These are phyloP conservation scores for Mamestra configurata DNA, from an alignment of 1,140 invertebrate species.

Conservation along the genomic window DNA sequence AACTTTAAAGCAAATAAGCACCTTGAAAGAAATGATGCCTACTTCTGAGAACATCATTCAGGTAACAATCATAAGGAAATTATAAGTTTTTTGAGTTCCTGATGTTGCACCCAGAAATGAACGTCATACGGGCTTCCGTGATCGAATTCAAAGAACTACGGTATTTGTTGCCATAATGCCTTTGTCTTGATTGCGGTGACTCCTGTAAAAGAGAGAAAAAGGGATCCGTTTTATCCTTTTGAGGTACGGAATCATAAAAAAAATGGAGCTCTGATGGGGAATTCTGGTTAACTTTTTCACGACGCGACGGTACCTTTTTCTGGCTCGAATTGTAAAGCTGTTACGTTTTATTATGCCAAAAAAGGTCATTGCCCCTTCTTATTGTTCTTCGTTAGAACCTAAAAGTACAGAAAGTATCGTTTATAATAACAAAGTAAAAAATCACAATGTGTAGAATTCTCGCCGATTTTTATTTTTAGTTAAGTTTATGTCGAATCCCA, in stretches of 20 bases:
- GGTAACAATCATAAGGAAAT: constrained; percentile 17
- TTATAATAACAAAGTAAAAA: no score
- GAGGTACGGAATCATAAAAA: no score
- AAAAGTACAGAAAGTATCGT: no score
- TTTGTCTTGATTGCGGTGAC: neutral
- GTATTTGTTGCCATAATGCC: neutral
- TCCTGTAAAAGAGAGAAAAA: neutral
- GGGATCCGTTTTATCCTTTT: no score
- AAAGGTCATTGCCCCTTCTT: no score
- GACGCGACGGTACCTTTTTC: no score
- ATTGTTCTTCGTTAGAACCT: no score
- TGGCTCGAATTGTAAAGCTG: no score
- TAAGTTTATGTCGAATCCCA: no score
- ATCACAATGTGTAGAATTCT: no score
- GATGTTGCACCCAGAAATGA: neutral
- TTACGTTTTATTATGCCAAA: no score
- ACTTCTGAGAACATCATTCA: constrained; percentile 15
- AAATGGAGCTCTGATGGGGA: neutral
- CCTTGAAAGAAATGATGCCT: neutral
- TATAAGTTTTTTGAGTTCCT: neutral
- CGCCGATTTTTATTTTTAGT: no score
- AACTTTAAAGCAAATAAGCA: constrained; percentile 21
- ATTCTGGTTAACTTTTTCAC: neutral
- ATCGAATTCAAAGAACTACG: constrained; percentile 21
- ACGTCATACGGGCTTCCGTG: constrained; percentile 25